phyloP scores from a whole-genome alignment of 2,888 invertebrate species.

The Cheilosia urbana region DNA sequence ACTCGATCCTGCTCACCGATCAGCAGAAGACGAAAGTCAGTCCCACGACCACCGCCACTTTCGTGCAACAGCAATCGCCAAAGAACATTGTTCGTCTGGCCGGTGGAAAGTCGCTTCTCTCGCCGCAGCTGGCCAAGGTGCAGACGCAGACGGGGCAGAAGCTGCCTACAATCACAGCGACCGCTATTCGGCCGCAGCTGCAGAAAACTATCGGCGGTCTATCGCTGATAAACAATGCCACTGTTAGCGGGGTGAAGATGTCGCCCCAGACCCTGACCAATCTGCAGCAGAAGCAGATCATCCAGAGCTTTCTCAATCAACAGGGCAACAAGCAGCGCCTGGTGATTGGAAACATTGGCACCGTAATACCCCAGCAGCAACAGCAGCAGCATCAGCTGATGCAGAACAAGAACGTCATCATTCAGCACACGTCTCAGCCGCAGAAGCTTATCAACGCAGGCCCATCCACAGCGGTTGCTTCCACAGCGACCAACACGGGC shows the following conservation, averaged over 20 bases:
- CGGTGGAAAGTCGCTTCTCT: conserved; percentile 67
- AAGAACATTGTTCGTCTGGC: conserved; percentile 79
- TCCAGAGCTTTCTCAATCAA: conserved; percentile 79
- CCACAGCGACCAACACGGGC: conserved; percentile 55
- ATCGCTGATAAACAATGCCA: conserved; percentile 76
- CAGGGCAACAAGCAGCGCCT: conserved; percentile 68
- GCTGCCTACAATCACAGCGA: conserved; percentile 58
- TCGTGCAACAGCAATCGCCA: conserved; percentile 46
- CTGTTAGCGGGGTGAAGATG: conserved; percentile 79
- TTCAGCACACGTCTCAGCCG: conserved; percentile 79
- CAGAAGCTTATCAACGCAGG: conserved; percentile 77
- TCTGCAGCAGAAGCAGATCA: conserved; percentile 82
- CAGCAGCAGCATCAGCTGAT: conserved; percentile 62
- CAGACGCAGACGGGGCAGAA: conserved; percentile 56
- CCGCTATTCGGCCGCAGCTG: conserved; percentile 74
- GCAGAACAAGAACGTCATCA: conserved; percentile 76
- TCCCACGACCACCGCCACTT: conserved; percentile 33
- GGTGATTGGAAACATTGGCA: conserved; percentile 63
- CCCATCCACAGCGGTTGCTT: conserved; percentile 74
- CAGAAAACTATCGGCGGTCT: conserved; percentile 76
- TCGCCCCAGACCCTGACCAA: conserved; percentile 81
- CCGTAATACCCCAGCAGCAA: conserved; percentile 67
- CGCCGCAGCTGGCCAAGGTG: conserved; percentile 58
- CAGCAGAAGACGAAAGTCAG: conserved; percentile 62
- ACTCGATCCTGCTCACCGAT: conserved; percentile 65